Evolutionary conservation across 2,797 vertebrate species (phyloP).

Genomic region (Anguilla obscura): DNA sequence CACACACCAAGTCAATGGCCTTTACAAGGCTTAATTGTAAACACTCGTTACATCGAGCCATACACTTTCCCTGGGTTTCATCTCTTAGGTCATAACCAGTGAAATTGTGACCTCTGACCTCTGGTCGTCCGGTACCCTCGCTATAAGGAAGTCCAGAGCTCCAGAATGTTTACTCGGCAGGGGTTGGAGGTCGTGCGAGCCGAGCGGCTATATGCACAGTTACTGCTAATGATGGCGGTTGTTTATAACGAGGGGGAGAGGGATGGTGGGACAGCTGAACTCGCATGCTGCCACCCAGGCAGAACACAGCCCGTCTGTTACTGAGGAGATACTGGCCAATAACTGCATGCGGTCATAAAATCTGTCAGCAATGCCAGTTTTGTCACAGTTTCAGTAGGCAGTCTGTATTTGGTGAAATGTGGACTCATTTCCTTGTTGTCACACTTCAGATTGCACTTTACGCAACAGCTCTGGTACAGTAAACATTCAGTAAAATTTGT

Average conservation of each 20-base stretch:
- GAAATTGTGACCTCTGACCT: conserved; percentile 12
- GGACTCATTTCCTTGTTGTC: not conserved
- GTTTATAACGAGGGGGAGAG: conserved; percentile 1
- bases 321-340: not conserved
- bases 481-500: no score
- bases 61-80: not conserved
- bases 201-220: conserved; percentile 41
- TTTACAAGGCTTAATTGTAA: not conserved
- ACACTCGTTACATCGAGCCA: not conserved
- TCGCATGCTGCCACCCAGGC: not conserved
- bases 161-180: conserved; percentile 60
- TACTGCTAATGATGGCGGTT: conserved; percentile 47
- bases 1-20: not conserved
- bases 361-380: not conserved
- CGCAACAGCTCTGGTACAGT: not conserved
- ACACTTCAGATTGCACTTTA: not conserved
- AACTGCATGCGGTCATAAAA: not conserved
- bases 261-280: not conserved
- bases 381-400: not conserved
- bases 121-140: conserved; percentile 48
- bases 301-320: not conserved
- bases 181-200: conserved; percentile 59
- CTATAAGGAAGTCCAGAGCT: conserved; percentile 55
- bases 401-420: not conserved
- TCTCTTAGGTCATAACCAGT: not conserved